Percentiles rank a stretch among this genome's conserved stretches.
These are phyloP conservation scores for Fabriciana adippe DNA, from an alignment of 2,888 invertebrate genomes.

Conservation along the genomic window DNA sequence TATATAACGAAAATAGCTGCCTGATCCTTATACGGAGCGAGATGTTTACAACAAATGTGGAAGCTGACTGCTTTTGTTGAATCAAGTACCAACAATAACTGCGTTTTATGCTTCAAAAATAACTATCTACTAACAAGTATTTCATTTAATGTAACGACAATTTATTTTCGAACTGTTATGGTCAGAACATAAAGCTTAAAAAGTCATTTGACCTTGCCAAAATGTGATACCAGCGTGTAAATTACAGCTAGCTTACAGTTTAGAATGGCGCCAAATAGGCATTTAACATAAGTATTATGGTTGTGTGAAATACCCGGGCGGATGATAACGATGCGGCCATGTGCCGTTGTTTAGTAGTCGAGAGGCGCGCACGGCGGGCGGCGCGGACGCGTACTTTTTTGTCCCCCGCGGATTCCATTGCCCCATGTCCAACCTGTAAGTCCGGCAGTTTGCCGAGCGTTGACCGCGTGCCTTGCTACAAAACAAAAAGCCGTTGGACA, in stretches of 20 bases:
- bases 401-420: constrained; percentile 77
- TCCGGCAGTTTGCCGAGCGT: constrained; percentile 80
- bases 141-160: too few relatives aligned
- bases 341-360: constrained; percentile 64
- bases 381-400: constrained; percentile 71
- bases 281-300: background rate
- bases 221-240: background rate
- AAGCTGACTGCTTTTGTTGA: too few relatives aligned
- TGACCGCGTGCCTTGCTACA: constrained; percentile 72
- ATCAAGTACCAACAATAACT: too few relatives aligned
- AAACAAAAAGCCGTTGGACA: constrained; percentile 69
- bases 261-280: constrained; percentile 16
- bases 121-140: too few relatives aligned
- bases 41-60: too few relatives aligned
- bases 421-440: constrained; percentile 80
- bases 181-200: background rate
- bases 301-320: constrained; percentile 7
- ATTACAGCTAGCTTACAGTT: constrained; percentile 1
- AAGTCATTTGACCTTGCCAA: background rate
- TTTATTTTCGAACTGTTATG: too few relatives aligned
- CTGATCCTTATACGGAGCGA: too few relatives aligned
- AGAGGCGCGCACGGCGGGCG: constrained; percentile 59
- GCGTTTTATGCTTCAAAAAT: too few relatives aligned
- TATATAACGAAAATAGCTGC: too few relatives aligned
- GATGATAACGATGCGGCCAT: constrained; percentile 31